These are phyloP conservation scores for Cyclina sinensis DNA, from an alignment of 1,140 invertebrate species.

Conservation along the genomic window DNA sequence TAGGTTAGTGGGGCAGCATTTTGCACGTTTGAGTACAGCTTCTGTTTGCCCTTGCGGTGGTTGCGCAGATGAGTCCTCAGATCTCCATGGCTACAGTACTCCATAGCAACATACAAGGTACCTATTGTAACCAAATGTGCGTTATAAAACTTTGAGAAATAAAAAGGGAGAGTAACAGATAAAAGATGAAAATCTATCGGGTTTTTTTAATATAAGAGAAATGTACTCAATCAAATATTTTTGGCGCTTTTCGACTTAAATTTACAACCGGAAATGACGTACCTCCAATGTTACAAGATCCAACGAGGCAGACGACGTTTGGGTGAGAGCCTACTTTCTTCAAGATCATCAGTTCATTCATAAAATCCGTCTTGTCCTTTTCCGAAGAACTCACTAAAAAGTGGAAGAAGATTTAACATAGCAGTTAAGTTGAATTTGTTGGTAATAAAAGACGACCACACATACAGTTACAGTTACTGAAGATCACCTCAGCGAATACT, in stretches of 20 bases:
- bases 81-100: slow-evolving; percentile 82
- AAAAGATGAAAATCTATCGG: no score
- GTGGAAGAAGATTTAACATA: no score
- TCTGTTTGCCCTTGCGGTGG: slow-evolving; percentile 77
- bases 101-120: slow-evolving; percentile 83
- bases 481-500: no score
- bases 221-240: no score
- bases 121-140: slow-evolving; percentile 73
- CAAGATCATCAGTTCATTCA: slow-evolving; percentile 83
- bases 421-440: no score
- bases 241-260: no score
- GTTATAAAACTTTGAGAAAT: no score
- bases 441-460: no score
- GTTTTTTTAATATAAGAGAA: no score
- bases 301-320: slow-evolving; percentile 91
- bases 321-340: slow-evolving; percentile 83
- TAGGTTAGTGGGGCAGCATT: slow-evolving; percentile 67
- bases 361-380: slow-evolving; percentile 84
- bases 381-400: slow-evolving; percentile 82
- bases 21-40: slow-evolving; percentile 79
- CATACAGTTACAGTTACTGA: no score
- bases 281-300: slow-evolving; percentile 91
- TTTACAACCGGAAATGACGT: no score
- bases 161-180: no score
- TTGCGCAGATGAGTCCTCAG: slow-evolving; percentile 81